Conservation (phyloP, 2,797 vertebrate species). For the Cuculus canorus region DNA sequence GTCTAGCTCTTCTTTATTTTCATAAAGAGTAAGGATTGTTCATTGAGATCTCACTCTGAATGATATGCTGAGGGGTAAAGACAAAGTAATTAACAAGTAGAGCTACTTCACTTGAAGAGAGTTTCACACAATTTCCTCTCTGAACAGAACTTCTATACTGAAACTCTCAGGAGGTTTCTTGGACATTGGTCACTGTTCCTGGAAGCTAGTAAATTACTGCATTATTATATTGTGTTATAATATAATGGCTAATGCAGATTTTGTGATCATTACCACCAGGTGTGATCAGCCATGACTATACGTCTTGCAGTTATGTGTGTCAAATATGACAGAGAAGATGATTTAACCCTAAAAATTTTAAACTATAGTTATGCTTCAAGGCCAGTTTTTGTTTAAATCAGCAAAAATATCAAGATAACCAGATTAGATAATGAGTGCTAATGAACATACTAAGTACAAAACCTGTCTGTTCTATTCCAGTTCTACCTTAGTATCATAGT, state of each 20-base stretch:
- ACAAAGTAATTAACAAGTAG: slow-evolving; percentile 90
- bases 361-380: not conserved
- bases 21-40: slow-evolving; percentile 93
- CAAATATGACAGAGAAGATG: not conserved
- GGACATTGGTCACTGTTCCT: not conserved
- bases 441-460: not conserved
- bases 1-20: slow-evolving; percentile 88
- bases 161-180: not conserved
- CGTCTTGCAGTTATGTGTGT: not conserved
- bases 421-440: not conserved
- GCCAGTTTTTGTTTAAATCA: not conserved
- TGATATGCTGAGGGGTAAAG: slow-evolving; percentile 89
- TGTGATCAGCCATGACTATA: not conserved
- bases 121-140: not conserved
- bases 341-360: not conserved
- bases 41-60: slow-evolving; percentile 89
- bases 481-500: no score
- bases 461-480: not conserved
- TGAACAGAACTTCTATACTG: not conserved
- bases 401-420: not conserved
- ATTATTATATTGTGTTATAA: not conserved
- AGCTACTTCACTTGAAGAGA: not conserved
- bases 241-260: not conserved
- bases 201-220: not conserved
- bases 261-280: not conserved